Percentiles rank a stretch among this genome's conserved stretches.
Conservation (phyloP, 2,888 invertebrate genomes). For the Gymnoscelis rufifasciata region DNA sequence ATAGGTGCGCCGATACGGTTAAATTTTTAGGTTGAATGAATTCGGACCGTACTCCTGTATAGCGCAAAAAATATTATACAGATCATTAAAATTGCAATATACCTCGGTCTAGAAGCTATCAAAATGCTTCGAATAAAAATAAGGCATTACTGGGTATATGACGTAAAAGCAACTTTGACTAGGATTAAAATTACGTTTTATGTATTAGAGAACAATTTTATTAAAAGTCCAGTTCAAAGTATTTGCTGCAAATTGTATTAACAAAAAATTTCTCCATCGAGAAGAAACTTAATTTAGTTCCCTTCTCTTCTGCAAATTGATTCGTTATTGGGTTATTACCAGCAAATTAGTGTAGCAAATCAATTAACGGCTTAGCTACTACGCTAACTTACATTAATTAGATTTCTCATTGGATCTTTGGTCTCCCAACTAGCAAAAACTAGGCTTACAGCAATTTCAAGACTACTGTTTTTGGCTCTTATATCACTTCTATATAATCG, state of each 20-base stretch:
- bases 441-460: too few species aligned
- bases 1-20: conserved; percentile 47
- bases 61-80: neutral
- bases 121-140: too few species aligned
- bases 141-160: too few species aligned
- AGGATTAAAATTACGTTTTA: too few species aligned
- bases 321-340: conserved; percentile 47
- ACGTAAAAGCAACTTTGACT: too few species aligned
- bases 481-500: too few species aligned
- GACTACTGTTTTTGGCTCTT: too few species aligned
- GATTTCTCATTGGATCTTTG: conserved; percentile 52
- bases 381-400: conserved; percentile 69
- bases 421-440: too few species aligned
- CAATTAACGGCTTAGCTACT: conserved; percentile 57
- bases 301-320: conserved; percentile 35
- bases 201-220: too few species aligned
- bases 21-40: conserved; percentile 21
- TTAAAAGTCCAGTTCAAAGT: neutral
- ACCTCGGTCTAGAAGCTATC: too few species aligned
- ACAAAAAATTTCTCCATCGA: neutral
- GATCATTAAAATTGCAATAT: too few species aligned
- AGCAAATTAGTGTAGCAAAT: conserved; percentile 62
- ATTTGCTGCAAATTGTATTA: neutral
- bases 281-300: neutral
- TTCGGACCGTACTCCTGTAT: conserved; percentile 8